A percentile compares a stretch with the other conserved stretches of the same genome.
These are phyloP conservation scores for Microtus montanus DNA, from an alignment of 2,113 vertebrate genomes.

Conservation along the genomic window DNA sequence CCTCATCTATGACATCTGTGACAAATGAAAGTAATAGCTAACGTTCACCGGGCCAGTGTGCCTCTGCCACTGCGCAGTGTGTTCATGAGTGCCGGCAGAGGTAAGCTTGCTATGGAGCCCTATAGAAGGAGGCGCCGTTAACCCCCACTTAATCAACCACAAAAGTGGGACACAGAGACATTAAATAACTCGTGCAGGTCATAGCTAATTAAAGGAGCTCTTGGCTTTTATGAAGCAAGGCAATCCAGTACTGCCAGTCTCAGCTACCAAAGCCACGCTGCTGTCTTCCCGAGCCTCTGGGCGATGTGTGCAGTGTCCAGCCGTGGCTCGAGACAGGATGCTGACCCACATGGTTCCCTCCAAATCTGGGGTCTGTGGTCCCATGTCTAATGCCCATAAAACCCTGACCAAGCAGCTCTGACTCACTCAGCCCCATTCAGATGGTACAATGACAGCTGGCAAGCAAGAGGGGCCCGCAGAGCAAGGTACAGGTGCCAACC, in stretches of 20 bases:
- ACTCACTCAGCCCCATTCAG: slow-evolving; percentile 60
- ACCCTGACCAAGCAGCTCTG: slow-evolving; percentile 53
- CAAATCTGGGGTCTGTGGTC: neutral
- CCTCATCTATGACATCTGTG: slow-evolving; percentile 2
- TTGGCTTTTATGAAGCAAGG: neutral
- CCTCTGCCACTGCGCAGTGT: neutral
- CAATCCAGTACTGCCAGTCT: neutral
- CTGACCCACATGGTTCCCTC: neutral
- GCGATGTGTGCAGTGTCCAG: neutral
- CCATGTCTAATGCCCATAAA: neutral
- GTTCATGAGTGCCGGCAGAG: neutral
- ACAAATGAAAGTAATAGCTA: neutral
- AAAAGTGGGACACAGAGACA: slow-evolving; percentile 1
- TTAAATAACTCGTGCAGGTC: neutral
- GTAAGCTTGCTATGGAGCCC: neutral
- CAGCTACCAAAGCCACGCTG: neutral
- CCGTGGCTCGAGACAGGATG: neutral
- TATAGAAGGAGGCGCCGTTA: neutral
- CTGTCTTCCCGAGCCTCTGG: too few relatives aligned
- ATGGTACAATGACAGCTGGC: slow-evolving; percentile 29
- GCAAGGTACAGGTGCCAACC: neutral
- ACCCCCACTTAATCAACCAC: neutral
- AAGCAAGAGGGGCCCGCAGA: neutral
- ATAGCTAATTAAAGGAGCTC: neutral
- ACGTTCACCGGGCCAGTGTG: neutral